Evolutionary conservation across 2,797 vertebrate species (phyloP).

Genomic region (Geotrypetes seraphini): DNA sequence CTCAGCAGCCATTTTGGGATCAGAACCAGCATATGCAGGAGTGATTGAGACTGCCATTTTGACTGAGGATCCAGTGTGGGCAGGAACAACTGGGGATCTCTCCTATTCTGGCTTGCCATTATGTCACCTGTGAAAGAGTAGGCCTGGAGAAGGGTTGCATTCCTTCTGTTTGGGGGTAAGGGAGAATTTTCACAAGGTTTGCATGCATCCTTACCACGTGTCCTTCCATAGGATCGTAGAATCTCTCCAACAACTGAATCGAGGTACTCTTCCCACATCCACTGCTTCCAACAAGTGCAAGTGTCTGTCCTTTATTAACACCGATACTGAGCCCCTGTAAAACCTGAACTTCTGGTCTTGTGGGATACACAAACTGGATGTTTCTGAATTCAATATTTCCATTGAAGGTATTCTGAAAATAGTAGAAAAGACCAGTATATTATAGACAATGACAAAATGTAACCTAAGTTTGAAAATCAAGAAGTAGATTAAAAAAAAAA

Average conservation of each 20-base stretch:
- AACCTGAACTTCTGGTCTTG: conserved; percentile 45
- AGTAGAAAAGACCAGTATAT: neutral
- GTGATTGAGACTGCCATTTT: no score
- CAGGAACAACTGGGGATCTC: no score
- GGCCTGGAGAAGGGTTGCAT: no score
- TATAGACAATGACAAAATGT: neutral
- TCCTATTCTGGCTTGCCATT: no score
- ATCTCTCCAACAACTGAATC: conserved; percentile 54
- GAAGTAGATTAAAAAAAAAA: neutral
- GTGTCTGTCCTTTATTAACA: conserved; percentile 52
- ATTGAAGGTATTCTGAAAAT: conserved; percentile 34
- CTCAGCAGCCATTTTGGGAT: no score
- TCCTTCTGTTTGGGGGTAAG: no score
- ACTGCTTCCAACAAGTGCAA: conserved; percentile 58
- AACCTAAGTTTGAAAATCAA: no score
- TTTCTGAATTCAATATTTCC: conserved; percentile 53
- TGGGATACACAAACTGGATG: conserved; percentile 52
- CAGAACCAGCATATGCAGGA: no score
- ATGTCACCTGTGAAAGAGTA: no score
- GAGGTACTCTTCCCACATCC: conserved; percentile 66
- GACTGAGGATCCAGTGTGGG: no score
- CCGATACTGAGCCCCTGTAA: conserved; percentile 53
- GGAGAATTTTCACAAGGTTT: no score
- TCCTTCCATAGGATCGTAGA: conserved; percentile 46
- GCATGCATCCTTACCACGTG: conserved; percentile 37